Conservation (phyloP, 2,113 vertebrate genomes). For the Riparia riparia region DNA sequence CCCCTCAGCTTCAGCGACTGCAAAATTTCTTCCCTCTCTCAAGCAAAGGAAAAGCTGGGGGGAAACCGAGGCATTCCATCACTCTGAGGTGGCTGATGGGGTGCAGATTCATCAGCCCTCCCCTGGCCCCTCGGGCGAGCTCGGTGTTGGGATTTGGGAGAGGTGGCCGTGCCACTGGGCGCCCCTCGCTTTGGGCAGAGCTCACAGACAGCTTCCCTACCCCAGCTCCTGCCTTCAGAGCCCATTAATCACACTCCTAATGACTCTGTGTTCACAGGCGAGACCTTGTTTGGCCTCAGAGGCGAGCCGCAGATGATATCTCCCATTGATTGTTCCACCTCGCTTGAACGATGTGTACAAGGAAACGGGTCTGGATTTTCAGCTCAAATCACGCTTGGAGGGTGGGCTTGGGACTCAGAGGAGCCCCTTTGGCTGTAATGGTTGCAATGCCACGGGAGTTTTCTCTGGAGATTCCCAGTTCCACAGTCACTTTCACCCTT, state of each 20-base stretch:
- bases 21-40: background rate
- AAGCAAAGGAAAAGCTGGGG: background rate
- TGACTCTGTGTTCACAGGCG: background rate
- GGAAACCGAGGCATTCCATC: background rate
- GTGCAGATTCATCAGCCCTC: background rate
- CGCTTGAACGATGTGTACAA: background rate
- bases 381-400: background rate
- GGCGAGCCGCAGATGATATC: background rate
- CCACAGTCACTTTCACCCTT: background rate
- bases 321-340: background rate
- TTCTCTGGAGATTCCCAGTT: background rate
- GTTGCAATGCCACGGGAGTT: background rate
- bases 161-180: fast-evolving
- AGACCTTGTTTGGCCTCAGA: background rate
- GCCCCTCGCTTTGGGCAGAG: background rate
- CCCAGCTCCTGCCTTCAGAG: background rate
- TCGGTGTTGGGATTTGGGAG: background rate
- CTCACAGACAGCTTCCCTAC: background rate
- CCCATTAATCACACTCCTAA: background rate
- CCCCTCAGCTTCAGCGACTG: fast-evolving
- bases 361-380: background rate
- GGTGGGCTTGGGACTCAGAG: background rate
- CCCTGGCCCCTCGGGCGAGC: fast-evolving
- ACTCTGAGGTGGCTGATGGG: fast-evolving
- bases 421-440: background rate